Evolutionary conservation across 2,797 vertebrate species (phyloP), one percentile per base, ranked within the genome.

Genomic region (Erethizon dorsatum): DNA sequence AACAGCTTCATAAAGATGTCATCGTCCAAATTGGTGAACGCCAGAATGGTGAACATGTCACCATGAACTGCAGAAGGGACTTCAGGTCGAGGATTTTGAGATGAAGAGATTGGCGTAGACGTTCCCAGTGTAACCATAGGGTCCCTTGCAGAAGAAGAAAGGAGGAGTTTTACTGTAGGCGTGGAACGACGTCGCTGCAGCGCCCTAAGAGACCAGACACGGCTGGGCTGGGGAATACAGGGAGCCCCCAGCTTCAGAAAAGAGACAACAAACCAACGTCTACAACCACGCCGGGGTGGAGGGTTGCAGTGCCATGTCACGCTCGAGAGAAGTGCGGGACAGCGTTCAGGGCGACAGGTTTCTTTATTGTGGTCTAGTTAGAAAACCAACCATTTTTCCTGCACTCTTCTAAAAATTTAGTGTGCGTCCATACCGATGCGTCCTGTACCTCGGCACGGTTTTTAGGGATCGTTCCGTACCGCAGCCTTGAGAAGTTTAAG

Each of bases 31-130:
- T 54, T 33, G 37, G 37, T 41, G 37, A 41, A 41, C 37, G 14
- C 28, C 4, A 83, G 63, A 52, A 7, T 17, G 65, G 50, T 61
- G 10, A 65, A 37, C 71, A 52, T 88, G 31, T 47, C 90, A 52
- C 7, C 59, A 12, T 63, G 59, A 22, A 1, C n/a, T 22, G 31
- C 47, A 79, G 37, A 47, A 87, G 56, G 2, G 20, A 78, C 47
- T 95, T 71, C 37, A 85, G 86, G 4, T 87, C 79, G 71, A 78
- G 52, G 45, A 47, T 47, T 11, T 89, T 80, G 67, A 94, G 22
- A 83, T 88, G 37, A 14, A 14, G 5, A 26, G 28, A 75, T 63
- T 83, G 52, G 1, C 6, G 50, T 82, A 63, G 31, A 18, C 45
- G 8, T 3, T 10, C 9, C 47, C 59, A 83, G 5, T 63, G 5